Base-by-base conservation (phyloP, 2,888 invertebrate species). In the Eilema depressum region DNA sequence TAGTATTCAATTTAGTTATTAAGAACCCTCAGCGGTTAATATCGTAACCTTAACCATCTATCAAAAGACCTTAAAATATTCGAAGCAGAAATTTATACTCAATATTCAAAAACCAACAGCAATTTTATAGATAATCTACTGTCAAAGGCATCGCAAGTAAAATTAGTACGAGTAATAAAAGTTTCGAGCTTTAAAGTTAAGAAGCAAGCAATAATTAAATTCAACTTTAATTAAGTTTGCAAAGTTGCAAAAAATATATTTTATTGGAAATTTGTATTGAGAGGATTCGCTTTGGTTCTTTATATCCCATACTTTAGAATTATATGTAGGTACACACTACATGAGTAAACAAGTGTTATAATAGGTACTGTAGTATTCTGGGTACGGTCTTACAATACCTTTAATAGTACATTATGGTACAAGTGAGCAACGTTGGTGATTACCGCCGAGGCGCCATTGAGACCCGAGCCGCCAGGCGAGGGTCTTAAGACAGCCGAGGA, bases 111-210 rank as follows among this genome's bases (percentile, higher is more conserved):
- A 66, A 47, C 63, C 25, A 41, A 61, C 47, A 26, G 20, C 26
- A 26, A 63, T 33, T 76, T 79, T 63, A 65, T 70, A 71, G 64
- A 70, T 66, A 71, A 73, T 69, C 28, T 70, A n/a, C 66, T 63
- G 66, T 74, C 74, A 78, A 74, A 79, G 69, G 53, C 71, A 73
- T 69, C 56, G 56, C 57, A 59, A 78, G 71, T 71, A 66, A 68
- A 75, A 77, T 79, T 76, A 75, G 41, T 62, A 73, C 56, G 68
- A 63, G 56, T 71, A 77, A 78, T 67, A 71, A 57, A 77, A 76
- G 77, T 78, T 78, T 67, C 63, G 67, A 69, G 63, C 47, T 65
- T 47, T 65, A 56, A 75, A 72, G 68, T 74, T 71, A 28, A 66
- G 33, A 72, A 78, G 71, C 69, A 33, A 73, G 66, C 26, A 72